Evolutionary conservation across 1,140 invertebrate species (phyloP).

Genomic region (Steinernema khuongi): DNA sequence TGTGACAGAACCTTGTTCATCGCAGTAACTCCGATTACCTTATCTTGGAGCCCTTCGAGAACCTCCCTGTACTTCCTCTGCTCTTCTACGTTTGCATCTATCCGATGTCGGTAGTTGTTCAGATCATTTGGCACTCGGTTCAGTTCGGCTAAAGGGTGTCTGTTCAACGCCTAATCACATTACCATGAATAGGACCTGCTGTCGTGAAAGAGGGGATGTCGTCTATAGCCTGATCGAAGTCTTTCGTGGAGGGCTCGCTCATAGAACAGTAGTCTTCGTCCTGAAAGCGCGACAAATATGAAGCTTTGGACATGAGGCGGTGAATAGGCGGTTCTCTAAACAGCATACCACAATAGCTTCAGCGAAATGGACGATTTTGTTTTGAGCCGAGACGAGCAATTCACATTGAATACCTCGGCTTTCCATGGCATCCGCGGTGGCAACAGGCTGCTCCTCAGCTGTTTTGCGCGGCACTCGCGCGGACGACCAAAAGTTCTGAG

Average conservation of each 20-base stretch:
- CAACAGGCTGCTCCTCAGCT: neutral
- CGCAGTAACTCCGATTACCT: constrained; percentile 7
- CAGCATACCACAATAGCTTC: neutral
- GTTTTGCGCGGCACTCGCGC: neutral
- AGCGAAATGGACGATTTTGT: neutral
- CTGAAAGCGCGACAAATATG: neutral
- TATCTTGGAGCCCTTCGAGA: neutral
- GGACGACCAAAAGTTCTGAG: neutral
- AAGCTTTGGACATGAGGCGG: neutral
- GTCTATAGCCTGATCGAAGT: neutral
- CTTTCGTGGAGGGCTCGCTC: neutral
- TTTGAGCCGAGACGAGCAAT: neutral
- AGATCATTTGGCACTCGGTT: constrained; percentile 6
- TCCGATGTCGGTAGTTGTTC: neutral
- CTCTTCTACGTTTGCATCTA: neutral
- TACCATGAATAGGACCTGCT: neutral
- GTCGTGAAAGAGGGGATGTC: neutral
- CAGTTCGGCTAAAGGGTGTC: neutral
- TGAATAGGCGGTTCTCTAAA: neutral
- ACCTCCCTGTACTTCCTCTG: neutral
- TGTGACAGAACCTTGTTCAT: no score
- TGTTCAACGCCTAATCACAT: neutral
- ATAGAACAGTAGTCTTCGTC: constrained; percentile 7
- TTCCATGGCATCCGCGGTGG: neutral
- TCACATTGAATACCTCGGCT: neutral